A percentile compares a stretch with the other conserved stretches of the same genome.
phyloP scores from a whole-genome alignment of 2,113 vertebrate genomes.

The Sebastes schlegelii region DNA sequence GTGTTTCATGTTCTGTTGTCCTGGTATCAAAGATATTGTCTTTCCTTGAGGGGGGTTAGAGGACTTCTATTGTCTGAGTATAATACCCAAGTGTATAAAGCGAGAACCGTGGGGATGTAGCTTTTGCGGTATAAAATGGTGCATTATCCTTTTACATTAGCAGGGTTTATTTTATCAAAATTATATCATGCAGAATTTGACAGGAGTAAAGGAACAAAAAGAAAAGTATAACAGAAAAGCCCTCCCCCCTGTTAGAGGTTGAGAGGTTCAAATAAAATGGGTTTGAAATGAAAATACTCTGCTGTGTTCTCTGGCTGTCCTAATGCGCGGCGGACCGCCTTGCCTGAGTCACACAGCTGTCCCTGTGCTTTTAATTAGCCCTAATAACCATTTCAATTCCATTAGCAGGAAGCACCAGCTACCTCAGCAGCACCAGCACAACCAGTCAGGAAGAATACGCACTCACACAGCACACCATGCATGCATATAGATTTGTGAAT shows the following conservation, averaged over 20 bases:
- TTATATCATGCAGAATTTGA: conserved; percentile 26
- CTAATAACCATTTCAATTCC: conserved; percentile 86
- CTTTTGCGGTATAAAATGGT: conserved; percentile 45
- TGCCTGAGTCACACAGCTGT: conserved; percentile 81
- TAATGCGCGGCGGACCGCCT: conserved; percentile 75
- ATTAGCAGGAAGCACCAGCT: conserved; percentile 81
- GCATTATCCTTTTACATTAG: conserved; percentile 36
- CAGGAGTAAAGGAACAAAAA: conserved; percentile 38
- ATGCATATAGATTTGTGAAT: conserved; percentile 1
- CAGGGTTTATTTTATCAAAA: conserved; percentile 22
- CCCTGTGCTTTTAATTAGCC: conserved; percentile 85
- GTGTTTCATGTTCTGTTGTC: conserved; percentile 68
- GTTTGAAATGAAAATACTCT: conserved; percentile 59
- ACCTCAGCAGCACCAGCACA: conserved; percentile 59
- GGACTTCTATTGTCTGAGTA: conserved; percentile 57
- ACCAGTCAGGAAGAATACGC: conserved; percentile 51
- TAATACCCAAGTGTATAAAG: conserved; percentile 57
- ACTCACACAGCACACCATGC: conserved; percentile 5
- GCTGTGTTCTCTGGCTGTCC: conserved; percentile 67
- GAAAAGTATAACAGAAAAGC: not conserved
- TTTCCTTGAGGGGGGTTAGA: conserved; percentile 53
- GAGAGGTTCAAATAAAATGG: conserved; percentile 67
- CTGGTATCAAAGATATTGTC: conserved; percentile 73
- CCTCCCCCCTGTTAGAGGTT: conserved; percentile 23
- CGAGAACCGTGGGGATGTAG: conserved; percentile 37